A percentile compares a stretch with the other conserved stretches of the same genome.
Evolutionary conservation across 2,888 invertebrate genomes (phyloP).

Genomic region (Ophion ventricosus): DNA sequence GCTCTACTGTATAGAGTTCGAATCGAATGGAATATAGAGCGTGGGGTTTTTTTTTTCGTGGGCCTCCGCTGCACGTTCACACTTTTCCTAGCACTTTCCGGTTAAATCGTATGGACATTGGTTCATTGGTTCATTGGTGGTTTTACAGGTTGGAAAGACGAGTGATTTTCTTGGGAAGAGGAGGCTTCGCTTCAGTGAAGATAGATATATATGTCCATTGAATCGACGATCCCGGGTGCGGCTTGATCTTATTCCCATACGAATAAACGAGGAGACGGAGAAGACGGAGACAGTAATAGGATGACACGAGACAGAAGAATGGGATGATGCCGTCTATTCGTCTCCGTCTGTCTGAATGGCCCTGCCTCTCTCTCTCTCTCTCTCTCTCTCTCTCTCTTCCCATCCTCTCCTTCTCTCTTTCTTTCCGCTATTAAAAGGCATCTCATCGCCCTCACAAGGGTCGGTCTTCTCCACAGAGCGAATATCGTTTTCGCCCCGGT

Average conservation of each 20-base stretch:
- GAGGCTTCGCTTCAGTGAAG: no score
- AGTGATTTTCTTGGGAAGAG: no score
- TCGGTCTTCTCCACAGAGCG: constrained; percentile 28
- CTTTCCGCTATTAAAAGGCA: constrained; percentile 3
- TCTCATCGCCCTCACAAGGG: constrained; percentile 30
- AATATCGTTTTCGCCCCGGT: constrained; percentile 53
- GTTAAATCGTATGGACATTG: no score
- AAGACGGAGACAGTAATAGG: constrained; percentile 18
- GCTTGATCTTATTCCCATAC: constrained; percentile 41
- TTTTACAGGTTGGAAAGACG: no score
- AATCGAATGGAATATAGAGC: not conserved
- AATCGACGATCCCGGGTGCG: not conserved
- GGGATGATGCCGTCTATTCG: constrained; percentile 55
- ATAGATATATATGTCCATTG: not conserved
- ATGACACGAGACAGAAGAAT: constrained; percentile 9
- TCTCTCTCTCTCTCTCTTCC: not conserved
- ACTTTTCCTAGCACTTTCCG: no score
- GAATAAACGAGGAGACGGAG: constrained; percentile 39
- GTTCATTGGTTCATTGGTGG: no score
- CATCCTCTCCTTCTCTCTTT: constrained; percentile 4
- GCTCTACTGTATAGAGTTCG: no score
- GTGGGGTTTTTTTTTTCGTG: not conserved
- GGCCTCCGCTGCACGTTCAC: not conserved
- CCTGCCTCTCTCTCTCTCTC: not conserved
- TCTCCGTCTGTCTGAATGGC: not conserved